Evolutionary conservation across 2,888 invertebrate genomes (phyloP).

Genomic region (Dilophus febrilis): DNA sequence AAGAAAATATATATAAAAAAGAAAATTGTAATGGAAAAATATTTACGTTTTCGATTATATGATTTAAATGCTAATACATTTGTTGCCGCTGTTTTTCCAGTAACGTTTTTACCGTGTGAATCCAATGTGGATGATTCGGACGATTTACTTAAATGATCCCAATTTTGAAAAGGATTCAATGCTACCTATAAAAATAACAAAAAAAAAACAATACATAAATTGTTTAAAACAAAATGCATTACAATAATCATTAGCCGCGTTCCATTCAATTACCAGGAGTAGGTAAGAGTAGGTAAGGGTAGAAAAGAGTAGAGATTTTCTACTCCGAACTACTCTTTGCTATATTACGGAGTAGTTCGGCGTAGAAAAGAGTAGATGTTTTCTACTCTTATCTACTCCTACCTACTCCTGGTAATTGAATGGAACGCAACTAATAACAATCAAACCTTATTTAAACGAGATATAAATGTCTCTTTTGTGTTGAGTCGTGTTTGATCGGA

Average conservation of each 20-base stretch:
- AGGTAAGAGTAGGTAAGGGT: too few relatives aligned
- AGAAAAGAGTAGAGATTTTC: too few relatives aligned
- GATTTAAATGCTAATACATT: not conserved
- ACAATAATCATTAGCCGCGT: not conserved
- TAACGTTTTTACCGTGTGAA: constrained; percentile 3
- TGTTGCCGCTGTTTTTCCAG: not conserved
- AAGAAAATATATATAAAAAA: too few relatives aligned
- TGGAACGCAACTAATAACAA: too few relatives aligned
- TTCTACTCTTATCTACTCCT: too few relatives aligned
- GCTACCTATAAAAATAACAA: constrained; percentile 30
- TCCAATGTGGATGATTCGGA: constrained; percentile 4
- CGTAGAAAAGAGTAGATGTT: too few relatives aligned
- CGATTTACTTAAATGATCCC: constrained; percentile 30
- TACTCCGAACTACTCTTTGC: too few relatives aligned
- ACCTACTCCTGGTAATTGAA: too few relatives aligned
- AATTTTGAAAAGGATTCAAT: constrained; percentile 48
- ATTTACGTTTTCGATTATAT: constrained; percentile 1
- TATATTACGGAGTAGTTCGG: too few relatives aligned
- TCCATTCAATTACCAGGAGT: too few relatives aligned
- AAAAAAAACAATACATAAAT: constrained; percentile 2
- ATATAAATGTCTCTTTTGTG: constrained; percentile 40
- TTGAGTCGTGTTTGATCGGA: constrained; percentile 61
- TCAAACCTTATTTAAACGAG: constrained; percentile 46
- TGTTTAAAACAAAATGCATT: not conserved
- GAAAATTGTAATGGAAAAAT: constrained; percentile 2